Conservation (phyloP, 2,113 vertebrate species). For the Mus pahari region DNA sequence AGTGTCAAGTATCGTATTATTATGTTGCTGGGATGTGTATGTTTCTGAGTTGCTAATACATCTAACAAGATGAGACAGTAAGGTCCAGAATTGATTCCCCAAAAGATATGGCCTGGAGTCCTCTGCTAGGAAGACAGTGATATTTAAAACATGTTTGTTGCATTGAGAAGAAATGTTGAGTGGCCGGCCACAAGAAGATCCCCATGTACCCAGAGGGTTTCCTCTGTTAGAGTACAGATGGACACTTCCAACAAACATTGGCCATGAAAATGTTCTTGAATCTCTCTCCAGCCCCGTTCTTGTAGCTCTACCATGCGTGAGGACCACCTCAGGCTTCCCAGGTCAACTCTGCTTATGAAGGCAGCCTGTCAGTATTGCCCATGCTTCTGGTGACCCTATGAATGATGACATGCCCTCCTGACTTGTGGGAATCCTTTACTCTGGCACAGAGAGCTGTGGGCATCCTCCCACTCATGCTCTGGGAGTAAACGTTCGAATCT, state of each 20-base stretch:
- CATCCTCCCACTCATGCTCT: not conserved
- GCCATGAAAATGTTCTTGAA: not conserved
- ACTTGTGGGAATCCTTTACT: not conserved
- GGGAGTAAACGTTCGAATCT: not conserved
- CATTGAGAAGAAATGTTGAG: not conserved
- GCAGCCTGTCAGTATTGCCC: not conserved
- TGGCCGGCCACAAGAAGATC: not conserved
- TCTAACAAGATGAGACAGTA: not conserved
- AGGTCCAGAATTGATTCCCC: not conserved
- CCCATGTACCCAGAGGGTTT: not conserved
- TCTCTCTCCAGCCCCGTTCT: not conserved
- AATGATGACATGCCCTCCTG: not conserved
- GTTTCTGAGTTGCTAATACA: not conserved
- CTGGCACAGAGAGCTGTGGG: not conserved
- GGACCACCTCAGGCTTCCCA: not conserved
- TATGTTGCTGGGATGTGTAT: fast-evolving
- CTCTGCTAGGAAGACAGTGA: not conserved
- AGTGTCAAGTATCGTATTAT: not conserved
- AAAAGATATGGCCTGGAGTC: not conserved
- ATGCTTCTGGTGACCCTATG: not conserved
- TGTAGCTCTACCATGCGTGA: fast-evolving
- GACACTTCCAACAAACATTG: not conserved
- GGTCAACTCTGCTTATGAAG: not conserved
- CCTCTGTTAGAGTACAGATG: not conserved
- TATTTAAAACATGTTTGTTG: not conserved